Conservation (phyloP, 2,888 invertebrate species). For the Apocheima hispidaria region DNA sequence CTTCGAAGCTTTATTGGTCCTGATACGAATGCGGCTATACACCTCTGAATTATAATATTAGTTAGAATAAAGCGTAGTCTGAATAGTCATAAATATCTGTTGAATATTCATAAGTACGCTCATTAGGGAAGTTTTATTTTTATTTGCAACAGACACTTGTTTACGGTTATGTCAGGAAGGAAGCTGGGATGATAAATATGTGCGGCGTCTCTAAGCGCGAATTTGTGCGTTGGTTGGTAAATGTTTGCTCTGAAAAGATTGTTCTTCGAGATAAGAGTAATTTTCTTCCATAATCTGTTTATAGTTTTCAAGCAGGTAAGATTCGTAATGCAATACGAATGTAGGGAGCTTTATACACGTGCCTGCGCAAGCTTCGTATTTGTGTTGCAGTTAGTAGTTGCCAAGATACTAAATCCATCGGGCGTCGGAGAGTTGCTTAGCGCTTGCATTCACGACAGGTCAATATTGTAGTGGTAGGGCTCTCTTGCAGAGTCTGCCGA, state of each 20-base stretch:
- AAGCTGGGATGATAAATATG: conserved; percentile 34
- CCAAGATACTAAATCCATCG: too few species aligned
- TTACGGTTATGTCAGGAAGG: conserved; percentile 34
- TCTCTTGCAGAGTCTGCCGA: too few species aligned
- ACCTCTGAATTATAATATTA: too few species aligned
- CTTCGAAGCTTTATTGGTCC: too few species aligned
- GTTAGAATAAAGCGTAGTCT: conserved; percentile 14
- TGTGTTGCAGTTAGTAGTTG: too few species aligned
- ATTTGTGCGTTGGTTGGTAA: conserved; percentile 14
- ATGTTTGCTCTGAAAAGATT: conserved; percentile 21
- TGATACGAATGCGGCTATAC: too few species aligned
- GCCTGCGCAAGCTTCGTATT: too few species aligned
- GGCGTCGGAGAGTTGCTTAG: too few species aligned
- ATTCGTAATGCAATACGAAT: too few species aligned
- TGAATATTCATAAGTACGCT: conserved; percentile 56
- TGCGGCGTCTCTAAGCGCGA: conserved; percentile 21
- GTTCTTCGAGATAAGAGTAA: conserved; percentile 2
- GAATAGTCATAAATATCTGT: conserved; percentile 51
- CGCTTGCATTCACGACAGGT: too few species aligned
- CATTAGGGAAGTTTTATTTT: conserved; percentile 53
- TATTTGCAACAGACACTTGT: conserved; percentile 37
- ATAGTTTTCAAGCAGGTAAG: neutral
- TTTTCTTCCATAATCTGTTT: conserved; percentile 14
- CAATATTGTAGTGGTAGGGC: too few species aligned
- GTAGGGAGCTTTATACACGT: too few species aligned